Base-by-base conservation (phyloP, 2,888 invertebrate species). In the Cantharis rustica region DNA sequence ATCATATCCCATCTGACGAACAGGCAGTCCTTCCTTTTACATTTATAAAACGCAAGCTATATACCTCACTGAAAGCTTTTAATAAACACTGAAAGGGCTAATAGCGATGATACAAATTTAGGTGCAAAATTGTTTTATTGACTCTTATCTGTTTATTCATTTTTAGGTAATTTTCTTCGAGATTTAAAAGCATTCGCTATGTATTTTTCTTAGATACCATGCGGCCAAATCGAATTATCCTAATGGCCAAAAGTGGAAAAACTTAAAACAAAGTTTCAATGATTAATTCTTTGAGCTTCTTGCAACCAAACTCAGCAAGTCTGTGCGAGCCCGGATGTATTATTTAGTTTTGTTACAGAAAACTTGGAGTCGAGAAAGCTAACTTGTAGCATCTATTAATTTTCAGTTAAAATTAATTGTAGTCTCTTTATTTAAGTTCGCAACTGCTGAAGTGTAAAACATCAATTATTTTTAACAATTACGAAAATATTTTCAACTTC, bases 1-100 rank as follows among this genome's bases (percentile, higher is more conserved):
- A 80, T 80, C 80, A 80, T 77, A 72, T 72, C 75, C 71, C 69
- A 69, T 75, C 77, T 76, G 80, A 77, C 78, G 78, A 77, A 71
- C 69, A 69, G 72, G 68, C 77, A 71, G 77, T 72, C 73, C 72
- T 77, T 75, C 73, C 69, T 75, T 74, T 75, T 72, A 75, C 71
- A 74, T 75, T 75, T 75, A 69, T 74, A 74, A 73, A 74, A 74
- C 74, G 74, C 62, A 69, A 61, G 63, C 61, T 74, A 69, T 74
- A 74, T 66, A 64, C 74, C 64, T 70, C 74, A 61, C 64, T 64
- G 73, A 70, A 69, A 74, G 47, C 74, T 63, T 63, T 74, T 69
- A 74, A 69, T 74, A 74, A 69, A 74, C 68, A 63, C 27, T 26
- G 26, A 66, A 74, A 74, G 74, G 47, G 74, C 64, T 74, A 74